Base-by-base conservation (phyloP, 1,140 invertebrate genomes). In the Calliopsis andreniformis region DNA sequence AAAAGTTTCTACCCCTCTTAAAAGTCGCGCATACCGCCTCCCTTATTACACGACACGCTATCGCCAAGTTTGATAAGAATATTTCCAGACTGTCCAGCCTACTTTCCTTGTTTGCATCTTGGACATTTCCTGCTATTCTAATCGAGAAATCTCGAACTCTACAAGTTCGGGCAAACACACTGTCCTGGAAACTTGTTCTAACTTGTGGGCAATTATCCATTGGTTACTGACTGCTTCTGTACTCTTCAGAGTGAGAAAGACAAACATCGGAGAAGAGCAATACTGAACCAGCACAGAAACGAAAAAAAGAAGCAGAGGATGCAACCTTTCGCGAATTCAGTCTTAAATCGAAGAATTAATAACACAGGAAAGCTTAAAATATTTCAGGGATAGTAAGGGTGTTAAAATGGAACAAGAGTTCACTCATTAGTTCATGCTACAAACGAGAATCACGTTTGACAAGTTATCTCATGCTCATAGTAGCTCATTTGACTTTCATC, bases 31-130 rank as follows among this genome's bases (percentile, higher is more conserved):
- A n/a, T 39, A 61, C 55, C 49, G 20, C 39, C 32, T 18, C 18
- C 32, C 28, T 62, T 71, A 51, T 71, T 71, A 62, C 10, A 20
- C 43, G 42, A 25, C n/a, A 10, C 25, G 23, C 20, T 35, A 49
- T 59, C 68, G 42, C 8, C 10, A 30, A 70, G 28, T 61, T 70
- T 59, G 68, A 61, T 47, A 28, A 59, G 55, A 51, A 61, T 71
- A 58, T 39, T 7, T 12, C 14, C 16, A 1, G 43, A 4, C 14
- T 12, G 1, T 14, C 16, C 3, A 39, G 32, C 49, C 16, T 16
- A 62, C 10, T 71, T 39, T 32, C 49, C 56, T 49, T 61, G 30
- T 39, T 51, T 28, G 30, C 30, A 20, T 47, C 25, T 32, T 6
- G 56, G 43, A 39, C 43, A 12, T 23, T 35, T 42, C 32, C 39